Conservation (phyloP, 64 coral and sea anemone genomes). For the Dendronephthya gigantea region DNA sequence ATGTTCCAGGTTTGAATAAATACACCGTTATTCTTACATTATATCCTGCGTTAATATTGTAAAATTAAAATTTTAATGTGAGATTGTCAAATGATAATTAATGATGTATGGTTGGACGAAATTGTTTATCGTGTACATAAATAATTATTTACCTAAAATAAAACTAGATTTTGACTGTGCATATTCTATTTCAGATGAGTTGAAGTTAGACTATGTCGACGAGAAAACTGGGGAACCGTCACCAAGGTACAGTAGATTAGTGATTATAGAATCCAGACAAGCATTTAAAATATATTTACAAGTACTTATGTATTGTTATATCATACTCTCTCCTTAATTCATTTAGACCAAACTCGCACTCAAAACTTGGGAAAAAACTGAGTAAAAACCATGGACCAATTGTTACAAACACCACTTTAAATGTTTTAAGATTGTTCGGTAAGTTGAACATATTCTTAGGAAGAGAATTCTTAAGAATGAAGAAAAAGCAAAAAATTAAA, state of each 20-base stretch:
- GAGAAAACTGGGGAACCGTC: slow-evolving; percentile 83
- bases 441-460: background rate
- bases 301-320: too few species aligned
- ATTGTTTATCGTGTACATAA: too few species aligned
- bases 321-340: background rate
- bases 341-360: background rate
- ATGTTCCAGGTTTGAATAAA: slow-evolving; percentile 61
- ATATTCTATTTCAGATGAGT: slow-evolving; percentile 52
- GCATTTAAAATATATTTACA: too few species aligned
- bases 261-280: too few species aligned
- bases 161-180: background rate
- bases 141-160: too few species aligned
- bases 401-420: slow-evolving; percentile 88
- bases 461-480: too few species aligned
- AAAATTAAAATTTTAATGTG: too few species aligned
- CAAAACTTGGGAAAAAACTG: background rate
- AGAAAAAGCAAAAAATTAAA: too few species aligned
- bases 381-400: slow-evolving; percentile 37
- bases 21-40: background rate
- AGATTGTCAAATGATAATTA: too few species aligned
- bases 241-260: slow-evolving; percentile 33
- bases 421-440: slow-evolving; percentile 94
- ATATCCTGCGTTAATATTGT: background rate
- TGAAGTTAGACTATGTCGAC: slow-evolving; percentile 96
- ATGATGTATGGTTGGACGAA: too few species aligned